Evolutionary conservation across 2,797 vertebrate genomes (phyloP), one percentile per base, ranked within the genome.

Genomic region (Rousettus madagascariensis): DNA sequence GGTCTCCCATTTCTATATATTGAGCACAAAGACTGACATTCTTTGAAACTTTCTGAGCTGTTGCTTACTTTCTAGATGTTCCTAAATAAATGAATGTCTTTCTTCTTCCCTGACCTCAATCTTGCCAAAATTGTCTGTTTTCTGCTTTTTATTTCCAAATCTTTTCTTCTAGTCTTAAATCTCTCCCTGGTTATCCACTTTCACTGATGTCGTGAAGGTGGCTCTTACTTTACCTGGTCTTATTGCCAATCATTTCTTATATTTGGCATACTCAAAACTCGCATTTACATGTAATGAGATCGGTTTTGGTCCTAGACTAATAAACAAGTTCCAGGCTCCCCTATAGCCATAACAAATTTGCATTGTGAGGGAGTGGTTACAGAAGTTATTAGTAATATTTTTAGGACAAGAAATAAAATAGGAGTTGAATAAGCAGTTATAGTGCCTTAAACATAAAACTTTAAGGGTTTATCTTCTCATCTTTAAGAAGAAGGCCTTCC

Each of bases 51-150:
- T 57, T 92, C n/a, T 57, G 46, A 84, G 36, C 30, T 17, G n/a
- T 86, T 3, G 10, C 53, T 95, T 77, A 53, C 63, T 82, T 88
- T 91, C 41, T 66, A 74, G 68, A 88, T 89, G 92, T 95, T 87
- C 57, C 71, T 80, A 65, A 65, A 65, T 66, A 63, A 75, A 19
- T 83, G 86, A 72, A 28, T 69, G 13, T 86, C 61, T 71, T 77
- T 8, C 63, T 83, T 89, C 22, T 93, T 86, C 33, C 28, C 49
- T 90, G n/a, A 72, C 26, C 61, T 91, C 55, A 78, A 72, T 92
- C 41, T 83, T 92, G 74, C 28, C 92, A 51, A 83, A 93, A 46
- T 78, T 4, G 1, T 92, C 55, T 59, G 72, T 65, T 86, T 61
- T 87, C 57, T 92, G 38, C 20, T 68, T 78, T 93, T 20, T 2